Evolutionary conservation across 2,113 vertebrate species (phyloP).

Genomic region (Acrocephalus arundinaceus): DNA sequence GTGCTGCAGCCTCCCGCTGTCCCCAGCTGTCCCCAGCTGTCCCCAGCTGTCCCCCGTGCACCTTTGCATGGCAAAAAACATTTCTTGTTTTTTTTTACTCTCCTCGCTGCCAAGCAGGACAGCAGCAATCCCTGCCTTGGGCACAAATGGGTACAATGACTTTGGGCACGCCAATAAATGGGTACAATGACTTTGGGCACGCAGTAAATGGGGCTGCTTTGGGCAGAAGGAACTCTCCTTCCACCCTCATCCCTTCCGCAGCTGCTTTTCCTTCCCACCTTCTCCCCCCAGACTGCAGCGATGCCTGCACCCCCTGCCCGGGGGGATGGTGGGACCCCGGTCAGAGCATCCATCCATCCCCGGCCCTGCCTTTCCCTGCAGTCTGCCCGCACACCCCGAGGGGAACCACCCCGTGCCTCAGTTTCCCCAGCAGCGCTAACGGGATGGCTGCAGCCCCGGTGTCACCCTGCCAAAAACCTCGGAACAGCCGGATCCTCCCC

Average conservation of each 20-base stretch:
- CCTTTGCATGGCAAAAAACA: neutral
- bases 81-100: neutral
- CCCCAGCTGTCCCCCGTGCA: neutral
- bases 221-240: neutral
- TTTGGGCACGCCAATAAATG: neutral
- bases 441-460: neutral
- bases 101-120: neutral
- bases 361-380: neutral
- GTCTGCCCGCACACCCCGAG: fast-evolving
- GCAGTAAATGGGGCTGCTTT: neutral
- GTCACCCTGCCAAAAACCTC: neutral
- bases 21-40: neutral
- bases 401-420: neutral
- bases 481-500: neutral
- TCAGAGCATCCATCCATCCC: neutral
- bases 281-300: neutral
- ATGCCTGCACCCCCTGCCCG: too few relatives aligned
- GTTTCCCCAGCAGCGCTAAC: neutral
- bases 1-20: neutral
- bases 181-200: neutral
- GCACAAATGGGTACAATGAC: fast-evolving
- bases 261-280: neutral
- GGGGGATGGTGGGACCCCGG: neutral
- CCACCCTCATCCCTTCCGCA: neutral
- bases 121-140: neutral